A percentile compares a stretch with the other conserved stretches of the same genome.
Evolutionary conservation across 92 coral and sea anemone species (phyloP).

Genomic region (Ricordea florida): DNA sequence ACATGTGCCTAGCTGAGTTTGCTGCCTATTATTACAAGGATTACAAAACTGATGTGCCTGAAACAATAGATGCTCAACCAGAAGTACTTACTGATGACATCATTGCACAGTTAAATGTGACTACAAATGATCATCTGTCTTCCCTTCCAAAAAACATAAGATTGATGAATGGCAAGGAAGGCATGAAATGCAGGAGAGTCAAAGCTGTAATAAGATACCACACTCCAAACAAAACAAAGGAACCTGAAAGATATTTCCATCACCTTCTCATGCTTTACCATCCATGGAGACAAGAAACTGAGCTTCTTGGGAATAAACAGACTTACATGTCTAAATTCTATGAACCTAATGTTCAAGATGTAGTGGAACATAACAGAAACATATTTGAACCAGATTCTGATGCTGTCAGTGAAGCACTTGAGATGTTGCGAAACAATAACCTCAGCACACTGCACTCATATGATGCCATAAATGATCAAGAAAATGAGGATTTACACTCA

Average conservation of each 20-base stretch:
- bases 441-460: constrained; percentile 29
- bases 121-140: background rate
- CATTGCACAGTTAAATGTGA: background rate
- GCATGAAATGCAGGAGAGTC: constrained; percentile 37
- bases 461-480: constrained; percentile 67
- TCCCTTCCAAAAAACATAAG: constrained; percentile 34
- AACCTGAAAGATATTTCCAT: constrained; percentile 45
- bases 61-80: constrained; percentile 20
- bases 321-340: constrained; percentile 62
- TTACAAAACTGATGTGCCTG: background rate
- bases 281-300: constrained; percentile 60
- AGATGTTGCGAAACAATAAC: constrained; percentile 52
- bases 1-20: constrained; percentile 46
- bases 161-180: constrained; percentile 19
- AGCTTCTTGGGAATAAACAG: constrained; percentile 52
- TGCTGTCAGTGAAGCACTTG: constrained; percentile 61
- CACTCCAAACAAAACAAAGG: constrained; percentile 42
- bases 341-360: constrained; percentile 58
- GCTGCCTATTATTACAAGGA: constrained; percentile 40
- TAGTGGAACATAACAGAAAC: constrained; percentile 47
- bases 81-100: constrained; percentile 46
- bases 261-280: constrained; percentile 35
- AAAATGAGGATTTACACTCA: constrained; percentile 44
- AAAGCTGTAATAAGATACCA: constrained; percentile 44
- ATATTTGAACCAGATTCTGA: constrained; percentile 71